Conservation (phyloP, 1,140 invertebrate genomes). For the Caerostris darwini region DNA sequence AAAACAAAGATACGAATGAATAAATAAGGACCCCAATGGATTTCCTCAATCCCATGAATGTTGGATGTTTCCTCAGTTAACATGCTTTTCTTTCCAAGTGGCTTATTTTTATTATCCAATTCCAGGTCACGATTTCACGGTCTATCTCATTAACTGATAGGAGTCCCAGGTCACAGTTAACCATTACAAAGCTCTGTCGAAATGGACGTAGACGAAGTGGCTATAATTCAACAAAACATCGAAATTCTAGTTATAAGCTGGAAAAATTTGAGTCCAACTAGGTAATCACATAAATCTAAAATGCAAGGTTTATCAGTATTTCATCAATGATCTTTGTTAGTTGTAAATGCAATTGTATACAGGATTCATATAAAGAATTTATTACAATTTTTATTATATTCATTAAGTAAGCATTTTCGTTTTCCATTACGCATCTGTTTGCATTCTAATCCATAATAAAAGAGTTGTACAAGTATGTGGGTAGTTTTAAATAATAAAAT, state of each 20-base stretch:
- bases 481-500: too few relatives aligned
- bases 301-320: too few relatives aligned
- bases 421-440: too few relatives aligned
- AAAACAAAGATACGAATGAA: not conserved
- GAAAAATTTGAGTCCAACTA: not conserved
- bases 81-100: not conserved
- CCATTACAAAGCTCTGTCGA: conserved; percentile 10
- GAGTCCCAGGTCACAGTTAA: not conserved
- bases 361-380: too few relatives aligned
- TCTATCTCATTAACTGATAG: not conserved
- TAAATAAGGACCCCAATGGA: not conserved
- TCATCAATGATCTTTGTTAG: too few relatives aligned
- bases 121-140: conserved; percentile 15
- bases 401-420: too few relatives aligned
- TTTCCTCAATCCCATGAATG: conserved; percentile 7
- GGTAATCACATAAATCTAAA: too few relatives aligned
- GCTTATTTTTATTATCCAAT: conserved; percentile 8
- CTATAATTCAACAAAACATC: not conserved
- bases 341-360: too few relatives aligned
- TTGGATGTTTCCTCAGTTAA: not conserved
- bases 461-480: too few relatives aligned
- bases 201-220: not conserved
- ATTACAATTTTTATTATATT: too few relatives aligned
- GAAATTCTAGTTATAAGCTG: not conserved
- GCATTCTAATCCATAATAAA: too few relatives aligned